Evolutionary conservation across 2,888 invertebrate genomes (phyloP), one percentile per base, ranked within the genome.

Genomic region (Lapara coniferarum): DNA sequence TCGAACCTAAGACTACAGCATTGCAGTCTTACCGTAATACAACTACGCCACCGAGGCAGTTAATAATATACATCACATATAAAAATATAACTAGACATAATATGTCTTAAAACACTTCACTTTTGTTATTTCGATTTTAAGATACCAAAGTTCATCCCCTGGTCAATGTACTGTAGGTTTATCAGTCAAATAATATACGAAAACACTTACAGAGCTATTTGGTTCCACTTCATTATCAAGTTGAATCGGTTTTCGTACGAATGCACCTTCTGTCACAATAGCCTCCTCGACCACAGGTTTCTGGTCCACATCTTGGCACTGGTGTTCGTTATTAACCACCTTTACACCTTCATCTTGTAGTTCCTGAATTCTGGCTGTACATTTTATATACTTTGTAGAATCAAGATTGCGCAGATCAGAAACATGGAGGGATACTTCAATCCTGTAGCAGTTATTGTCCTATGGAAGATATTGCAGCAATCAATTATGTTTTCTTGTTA

Each of bases 201-300:
- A 6, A 44, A 44, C 72, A 85, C 90, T 88, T 70, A 93, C 92
- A 70, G 77, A 84, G 71, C 85, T 78, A 69, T 89, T 83, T 0
- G 85, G 78, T 69, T 91, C 86, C 0, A 92, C 87, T 82, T 93
- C 92, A 84, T 91, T 93, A 70, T 88, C 89, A 19, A 92, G 83
- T 70, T 86, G 83, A 0, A 92, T 78, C 0, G 90, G 88, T 69
- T 73, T 77, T 66, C 84, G 79, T 4, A 75, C 78, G 66, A 75
- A 66, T 2, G 71, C 70, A 8, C 76, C 63, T 66, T 85, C 85
- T 0, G 75, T 72, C 51, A 70, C 69, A n/a, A 69, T 70, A n/a
- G 79, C 74, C 10, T 77, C 78, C 13, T 73, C 76, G n/a, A 72
- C 71, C 5, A 72, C 76, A 0, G 71, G 73, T 59, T 79, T 76